phyloP scores from a whole-genome alignment of 2,797 vertebrate species.

The Pipistrellus nathusii region DNA sequence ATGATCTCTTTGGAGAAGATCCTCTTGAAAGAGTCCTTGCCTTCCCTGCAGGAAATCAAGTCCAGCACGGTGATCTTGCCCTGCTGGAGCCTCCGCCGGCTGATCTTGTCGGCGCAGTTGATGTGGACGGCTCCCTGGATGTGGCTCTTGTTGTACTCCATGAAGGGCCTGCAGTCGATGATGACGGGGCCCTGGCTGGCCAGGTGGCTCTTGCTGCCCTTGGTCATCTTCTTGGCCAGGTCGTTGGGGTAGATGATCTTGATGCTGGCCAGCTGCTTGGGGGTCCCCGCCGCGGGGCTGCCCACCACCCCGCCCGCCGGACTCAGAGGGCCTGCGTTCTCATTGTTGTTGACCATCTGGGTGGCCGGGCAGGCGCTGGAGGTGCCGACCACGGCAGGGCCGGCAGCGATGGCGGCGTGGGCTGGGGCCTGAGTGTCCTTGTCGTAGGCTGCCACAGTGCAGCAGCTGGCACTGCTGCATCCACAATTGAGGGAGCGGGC shows the following conservation, averaged over 20 bases:
- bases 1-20: slow-evolving; percentile 99
- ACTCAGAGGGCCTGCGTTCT: slow-evolving; percentile 91
- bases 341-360: slow-evolving; percentile 93
- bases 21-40: slow-evolving; percentile 97
- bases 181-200: slow-evolving; percentile 94
- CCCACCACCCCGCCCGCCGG: slow-evolving; percentile 85
- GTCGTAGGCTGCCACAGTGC: slow-evolving; percentile 98
- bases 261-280: slow-evolving; percentile 90
- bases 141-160: slow-evolving; percentile 99
- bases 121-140: slow-evolving; percentile 98
- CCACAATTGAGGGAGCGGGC: slow-evolving; percentile 99
- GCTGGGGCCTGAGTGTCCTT: slow-evolving; percentile 93
- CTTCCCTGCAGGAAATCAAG: slow-evolving; percentile 97
- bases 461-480: slow-evolving; percentile 99
- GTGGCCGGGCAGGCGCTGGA: slow-evolving; percentile 86
- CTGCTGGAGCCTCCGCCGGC: slow-evolving; percentile 96
- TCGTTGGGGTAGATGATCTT: slow-evolving; percentile 97
- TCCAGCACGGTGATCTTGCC: slow-evolving; percentile 99
- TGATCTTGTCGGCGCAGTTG: slow-evolving; percentile 99
- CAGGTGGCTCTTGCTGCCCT: slow-evolving; percentile 94
- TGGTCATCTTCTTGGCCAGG: slow-evolving; percentile 96
- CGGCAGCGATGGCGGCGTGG: slow-evolving; percentile 90
- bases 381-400: slow-evolving; percentile 88
- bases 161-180: slow-evolving; percentile 98
- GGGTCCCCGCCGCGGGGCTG: slow-evolving; percentile 89